Conservation (phyloP, 2,797 vertebrate species). For the Sebastes flavidus region DNA sequence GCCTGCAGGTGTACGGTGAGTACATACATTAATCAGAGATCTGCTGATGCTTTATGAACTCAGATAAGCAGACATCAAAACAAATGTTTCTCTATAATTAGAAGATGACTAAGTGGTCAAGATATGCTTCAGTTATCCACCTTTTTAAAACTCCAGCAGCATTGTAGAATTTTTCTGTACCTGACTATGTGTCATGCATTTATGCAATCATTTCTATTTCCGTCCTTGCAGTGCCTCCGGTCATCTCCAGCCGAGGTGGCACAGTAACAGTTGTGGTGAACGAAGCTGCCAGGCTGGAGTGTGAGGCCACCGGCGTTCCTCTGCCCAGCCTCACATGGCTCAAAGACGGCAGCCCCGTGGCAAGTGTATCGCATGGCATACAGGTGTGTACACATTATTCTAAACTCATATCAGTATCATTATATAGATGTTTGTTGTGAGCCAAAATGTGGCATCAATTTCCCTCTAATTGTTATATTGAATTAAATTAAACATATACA, state of each 20-base stretch:
- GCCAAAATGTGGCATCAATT: not conserved
- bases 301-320: conserved; percentile 93
- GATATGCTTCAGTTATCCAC: not conserved
- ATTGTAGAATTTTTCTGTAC: not conserved
- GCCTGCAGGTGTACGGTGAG: conserved; percentile 92
- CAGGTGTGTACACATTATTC: conserved; percentile 81
- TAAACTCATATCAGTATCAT: not conserved
- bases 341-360: conserved; percentile 95
- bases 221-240: conserved; percentile 87
- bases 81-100: not conserved
- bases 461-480: not conserved
- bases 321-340: conserved; percentile 95
- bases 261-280: conserved; percentile 90
- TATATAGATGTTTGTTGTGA: not conserved
- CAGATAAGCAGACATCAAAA: not conserved
- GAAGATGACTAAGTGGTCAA: not conserved
- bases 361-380: conserved; percentile 87
- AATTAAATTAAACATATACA: not conserved
- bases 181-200: not conserved
- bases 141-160: not conserved
- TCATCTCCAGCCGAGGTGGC: conserved; percentile 87
- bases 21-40: not conserved
- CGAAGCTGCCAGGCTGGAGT: conserved; percentile 88
- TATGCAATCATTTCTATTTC: not conserved
- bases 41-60: not conserved